A percentile compares a stretch with the other conserved stretches of the same genome.
Conservation (phyloP, 2,797 vertebrate genomes). For the Strix occidentalis region DNA sequence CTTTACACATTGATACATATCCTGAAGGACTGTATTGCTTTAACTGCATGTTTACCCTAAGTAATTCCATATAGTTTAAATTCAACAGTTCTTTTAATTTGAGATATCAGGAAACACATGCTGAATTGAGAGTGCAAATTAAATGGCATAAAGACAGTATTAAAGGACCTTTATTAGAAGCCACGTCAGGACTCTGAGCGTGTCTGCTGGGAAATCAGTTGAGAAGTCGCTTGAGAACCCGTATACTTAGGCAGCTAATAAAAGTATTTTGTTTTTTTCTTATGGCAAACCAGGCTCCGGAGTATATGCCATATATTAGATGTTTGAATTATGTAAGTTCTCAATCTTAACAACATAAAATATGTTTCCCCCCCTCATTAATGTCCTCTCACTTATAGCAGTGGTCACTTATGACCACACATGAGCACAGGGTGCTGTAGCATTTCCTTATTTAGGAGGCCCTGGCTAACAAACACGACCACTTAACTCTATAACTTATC, state of each 20-base stretch:
- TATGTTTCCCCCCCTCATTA: background rate
- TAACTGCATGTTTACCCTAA: background rate
- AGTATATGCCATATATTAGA: background rate
- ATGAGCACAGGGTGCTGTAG: background rate
- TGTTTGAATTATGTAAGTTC: background rate
- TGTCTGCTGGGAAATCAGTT: background rate
- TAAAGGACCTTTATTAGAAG: background rate
- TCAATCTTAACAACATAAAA: background rate
- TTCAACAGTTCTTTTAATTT: background rate
- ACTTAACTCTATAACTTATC: background rate
- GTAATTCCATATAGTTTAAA: conserved; percentile 10
- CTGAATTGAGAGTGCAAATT: background rate
- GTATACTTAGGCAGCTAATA: background rate
- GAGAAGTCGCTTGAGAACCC: background rate
- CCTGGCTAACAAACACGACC: background rate
- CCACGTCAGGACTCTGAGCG: background rate
- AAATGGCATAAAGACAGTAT: background rate
- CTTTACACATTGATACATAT: background rate
- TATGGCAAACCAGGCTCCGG: background rate
- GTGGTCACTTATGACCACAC: background rate
- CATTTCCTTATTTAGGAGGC: background rate
- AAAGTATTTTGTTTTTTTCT: background rate
- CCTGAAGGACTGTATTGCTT: background rate
- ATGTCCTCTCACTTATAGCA: background rate
- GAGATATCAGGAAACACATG: background rate